phyloP scores from a whole-genome alignment of 2,797 vertebrate species.

The Gymnothorax reevesii region DNA sequence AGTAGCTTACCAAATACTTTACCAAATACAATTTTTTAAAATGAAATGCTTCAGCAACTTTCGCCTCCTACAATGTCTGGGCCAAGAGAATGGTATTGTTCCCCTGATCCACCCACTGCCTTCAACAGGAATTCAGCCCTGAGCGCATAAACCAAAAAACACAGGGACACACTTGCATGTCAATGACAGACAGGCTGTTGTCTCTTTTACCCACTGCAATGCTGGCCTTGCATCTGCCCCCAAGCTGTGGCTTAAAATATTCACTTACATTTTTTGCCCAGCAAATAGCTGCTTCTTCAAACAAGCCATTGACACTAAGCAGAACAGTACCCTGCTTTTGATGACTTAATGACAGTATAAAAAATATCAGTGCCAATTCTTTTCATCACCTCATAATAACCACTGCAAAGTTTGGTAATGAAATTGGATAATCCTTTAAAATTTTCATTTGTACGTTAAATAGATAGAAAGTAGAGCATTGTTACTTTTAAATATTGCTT shows the following conservation, averaged over 20 bases:
- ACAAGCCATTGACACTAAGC: not conserved
- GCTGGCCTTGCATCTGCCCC: not conserved
- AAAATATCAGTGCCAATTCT: not conserved
- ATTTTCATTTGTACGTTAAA: not conserved
- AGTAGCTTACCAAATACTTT: not conserved
- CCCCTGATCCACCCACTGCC: not conserved
- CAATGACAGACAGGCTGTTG: conserved; percentile 50
- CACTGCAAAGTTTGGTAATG: not conserved
- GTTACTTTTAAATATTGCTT: not conserved
- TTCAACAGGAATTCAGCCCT: conserved; percentile 50
- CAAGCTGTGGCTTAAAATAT: not conserved
- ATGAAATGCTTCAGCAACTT: not conserved
- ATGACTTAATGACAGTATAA: not conserved
- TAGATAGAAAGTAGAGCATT: too few relatives aligned
- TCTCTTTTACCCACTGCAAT: conserved; percentile 18
- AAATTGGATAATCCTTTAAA: not conserved
- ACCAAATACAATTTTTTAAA: not conserved
- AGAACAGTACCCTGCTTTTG: not conserved
- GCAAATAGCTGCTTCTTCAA: not conserved
- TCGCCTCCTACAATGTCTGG: not conserved
- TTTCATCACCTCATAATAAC: not conserved
- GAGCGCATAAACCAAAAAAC: conserved; percentile 59
- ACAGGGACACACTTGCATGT: conserved; percentile 66
- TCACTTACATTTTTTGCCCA: not conserved
- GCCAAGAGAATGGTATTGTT: conserved; percentile 2